These are phyloP conservation scores for Poecilobothrus nobilitatus DNA, from an alignment of 2,888 invertebrate species.

Conservation along the genomic window DNA sequence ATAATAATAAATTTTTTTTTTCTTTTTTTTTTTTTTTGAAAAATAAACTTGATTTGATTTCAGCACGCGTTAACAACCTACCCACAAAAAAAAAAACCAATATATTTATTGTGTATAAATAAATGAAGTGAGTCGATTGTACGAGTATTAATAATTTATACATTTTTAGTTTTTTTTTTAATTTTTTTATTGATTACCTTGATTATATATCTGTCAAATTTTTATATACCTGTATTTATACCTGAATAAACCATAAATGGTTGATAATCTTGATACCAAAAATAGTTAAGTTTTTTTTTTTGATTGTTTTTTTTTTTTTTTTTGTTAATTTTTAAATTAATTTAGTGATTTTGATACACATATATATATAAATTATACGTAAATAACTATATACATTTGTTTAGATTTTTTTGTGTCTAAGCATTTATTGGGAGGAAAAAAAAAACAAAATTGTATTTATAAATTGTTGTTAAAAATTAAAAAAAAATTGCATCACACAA, in stretches of 20 bases:
- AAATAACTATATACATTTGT: too few relatives aligned
- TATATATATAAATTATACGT: too few relatives aligned
- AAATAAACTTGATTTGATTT: background rate
- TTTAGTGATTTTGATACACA: background rate
- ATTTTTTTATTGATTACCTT: conserved; percentile 4
- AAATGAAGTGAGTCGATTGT: too few relatives aligned
- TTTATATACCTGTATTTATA: background rate
- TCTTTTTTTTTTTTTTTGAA: too few relatives aligned
- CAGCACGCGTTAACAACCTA: background rate
- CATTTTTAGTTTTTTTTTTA: background rate
- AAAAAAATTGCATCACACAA: background rate
- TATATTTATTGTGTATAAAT: too few relatives aligned
- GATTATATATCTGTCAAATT: conserved; percentile 4
- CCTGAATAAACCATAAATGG: background rate
- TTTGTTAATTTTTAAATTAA: background rate
- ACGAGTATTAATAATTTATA: background rate
- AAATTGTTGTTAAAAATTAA: too few relatives aligned
- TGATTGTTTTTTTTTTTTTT: background rate
- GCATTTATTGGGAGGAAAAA: too few relatives aligned
- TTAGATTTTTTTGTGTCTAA: too few relatives aligned
- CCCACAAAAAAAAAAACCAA: background rate
- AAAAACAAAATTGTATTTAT: background rate
- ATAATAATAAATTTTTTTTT: too few relatives aligned
- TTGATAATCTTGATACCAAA: conserved; percentile 1
- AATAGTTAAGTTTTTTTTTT: background rate